Percentiles rank a stretch among this genome's conserved stretches.
phyloP scores from a whole-genome alignment of 2,113 vertebrate genomes.

The Callorhinus ursinus region DNA sequence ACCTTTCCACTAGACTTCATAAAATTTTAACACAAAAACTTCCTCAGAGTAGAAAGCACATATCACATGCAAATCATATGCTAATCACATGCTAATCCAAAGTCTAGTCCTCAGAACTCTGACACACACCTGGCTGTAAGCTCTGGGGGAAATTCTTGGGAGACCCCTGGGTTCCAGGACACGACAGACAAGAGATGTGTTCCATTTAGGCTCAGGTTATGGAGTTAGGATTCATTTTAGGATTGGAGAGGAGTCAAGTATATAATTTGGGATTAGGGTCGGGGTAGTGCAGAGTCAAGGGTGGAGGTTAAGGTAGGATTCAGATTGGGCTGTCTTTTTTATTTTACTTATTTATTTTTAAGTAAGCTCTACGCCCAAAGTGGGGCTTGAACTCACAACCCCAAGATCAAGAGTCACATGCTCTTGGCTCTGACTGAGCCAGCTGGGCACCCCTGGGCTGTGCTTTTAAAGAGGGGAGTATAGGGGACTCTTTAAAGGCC shows the following conservation, averaged over 20 bases:
- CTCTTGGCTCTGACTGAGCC: neutral
- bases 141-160: constrained; percentile 61
- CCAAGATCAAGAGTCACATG: neutral
- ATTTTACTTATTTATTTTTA: neutral
- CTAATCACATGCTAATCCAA: constrained; percentile 75
- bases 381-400: neutral
- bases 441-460: neutral
- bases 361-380: neutral
- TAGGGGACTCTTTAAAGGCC: neutral
- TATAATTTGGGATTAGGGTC: constrained; percentile 27
- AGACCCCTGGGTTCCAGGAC: constrained; percentile 11
- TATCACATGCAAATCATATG: constrained; percentile 78
- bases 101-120: constrained; percentile 63
- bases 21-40: constrained; percentile 82
- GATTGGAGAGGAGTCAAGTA: neutral
- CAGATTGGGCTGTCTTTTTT: neutral
- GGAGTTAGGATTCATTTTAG: constrained; percentile 11
- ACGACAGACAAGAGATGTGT: neutral
- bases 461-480: neutral
- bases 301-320: constrained; percentile 30
- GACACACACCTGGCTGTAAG: constrained; percentile 44
- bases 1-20: constrained; percentile 77
- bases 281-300: neutral
- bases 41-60: constrained; percentile 66
- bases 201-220: constrained; percentile 14